These are phyloP conservation scores for Steinernema khuongi DNA, from an alignment of 1,140 invertebrate species.

Conservation along the genomic window DNA sequence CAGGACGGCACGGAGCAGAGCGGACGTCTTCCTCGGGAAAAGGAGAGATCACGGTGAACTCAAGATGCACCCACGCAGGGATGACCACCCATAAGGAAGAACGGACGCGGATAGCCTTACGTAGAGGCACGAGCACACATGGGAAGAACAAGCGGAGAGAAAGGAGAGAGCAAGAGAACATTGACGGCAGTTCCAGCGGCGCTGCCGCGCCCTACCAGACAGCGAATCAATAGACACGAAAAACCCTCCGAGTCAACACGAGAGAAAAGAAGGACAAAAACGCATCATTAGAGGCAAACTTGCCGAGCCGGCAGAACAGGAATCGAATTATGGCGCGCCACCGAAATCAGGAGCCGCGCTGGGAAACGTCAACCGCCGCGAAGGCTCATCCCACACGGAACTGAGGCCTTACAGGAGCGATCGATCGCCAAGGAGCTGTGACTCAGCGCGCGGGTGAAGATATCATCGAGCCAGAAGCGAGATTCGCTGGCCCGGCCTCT, in stretches of 20 bases:
- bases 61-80: not conserved
- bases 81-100: slow-evolving; percentile 8
- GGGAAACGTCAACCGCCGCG: too few species aligned
- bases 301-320: not conserved
- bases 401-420: too few species aligned
- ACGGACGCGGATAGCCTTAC: not conserved
- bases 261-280: not conserved
- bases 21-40: too few species aligned
- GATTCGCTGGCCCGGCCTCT: too few species aligned
- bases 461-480: too few species aligned
- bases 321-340: not conserved
- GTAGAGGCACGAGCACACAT: not conserved
- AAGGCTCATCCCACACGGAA: too few species aligned
- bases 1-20: too few species aligned
- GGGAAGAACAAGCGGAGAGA: not conserved
- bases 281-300: not conserved
- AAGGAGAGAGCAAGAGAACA: slow-evolving; percentile 5
- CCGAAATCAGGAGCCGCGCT: not conserved
- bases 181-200: slow-evolving; percentile 14
- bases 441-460: too few species aligned
- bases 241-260: slow-evolving; percentile 10
- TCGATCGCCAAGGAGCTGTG: too few species aligned
- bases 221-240: slow-evolving; percentile 13
- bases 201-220: slow-evolving; percentile 10
- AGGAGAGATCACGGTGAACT: not conserved